These are phyloP conservation scores for Galbula dea DNA, from an alignment of 2,113 vertebrate species.

Conservation along the genomic window DNA sequence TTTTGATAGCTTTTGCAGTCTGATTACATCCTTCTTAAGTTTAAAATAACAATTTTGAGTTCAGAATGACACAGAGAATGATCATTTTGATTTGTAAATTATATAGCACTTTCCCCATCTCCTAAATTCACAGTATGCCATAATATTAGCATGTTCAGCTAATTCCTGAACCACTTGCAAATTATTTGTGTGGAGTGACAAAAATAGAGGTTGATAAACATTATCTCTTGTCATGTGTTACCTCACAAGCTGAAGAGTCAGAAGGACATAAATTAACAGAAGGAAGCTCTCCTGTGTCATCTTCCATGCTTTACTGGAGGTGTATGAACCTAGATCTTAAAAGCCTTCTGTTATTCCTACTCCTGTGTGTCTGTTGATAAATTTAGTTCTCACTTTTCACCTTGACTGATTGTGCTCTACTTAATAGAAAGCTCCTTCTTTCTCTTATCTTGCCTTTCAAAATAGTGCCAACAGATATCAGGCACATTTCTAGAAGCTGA, in stretches of 20 bases:
- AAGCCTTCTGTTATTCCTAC: neutral
- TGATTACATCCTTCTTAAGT: neutral
- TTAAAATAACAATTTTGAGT: neutral
- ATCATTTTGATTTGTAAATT: constrained; percentile 25
- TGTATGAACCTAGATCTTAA: neutral
- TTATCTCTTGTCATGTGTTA: neutral
- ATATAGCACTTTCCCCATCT: neutral
- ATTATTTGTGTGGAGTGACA: neutral
- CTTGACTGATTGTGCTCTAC: neutral
- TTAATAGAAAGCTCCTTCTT: neutral
- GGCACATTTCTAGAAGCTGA: neutral
- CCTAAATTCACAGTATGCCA: neutral
- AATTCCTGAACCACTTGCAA: neutral
- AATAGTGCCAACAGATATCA: neutral
- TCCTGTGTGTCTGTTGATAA: neutral
- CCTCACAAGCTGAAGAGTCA: neutral
- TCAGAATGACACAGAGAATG: neutral
- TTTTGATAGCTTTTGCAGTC: neutral
- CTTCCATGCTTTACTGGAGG: neutral
- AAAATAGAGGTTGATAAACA: neutral
- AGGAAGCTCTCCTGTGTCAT: neutral
- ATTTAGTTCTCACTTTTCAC: neutral
- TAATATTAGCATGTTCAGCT: neutral
- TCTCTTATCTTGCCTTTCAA: neutral
- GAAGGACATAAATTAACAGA: neutral